Evolutionary conservation across 1,140 invertebrate genomes (phyloP), one percentile per base, ranked within the genome.

Genomic region (Conus ventricosus): DNA sequence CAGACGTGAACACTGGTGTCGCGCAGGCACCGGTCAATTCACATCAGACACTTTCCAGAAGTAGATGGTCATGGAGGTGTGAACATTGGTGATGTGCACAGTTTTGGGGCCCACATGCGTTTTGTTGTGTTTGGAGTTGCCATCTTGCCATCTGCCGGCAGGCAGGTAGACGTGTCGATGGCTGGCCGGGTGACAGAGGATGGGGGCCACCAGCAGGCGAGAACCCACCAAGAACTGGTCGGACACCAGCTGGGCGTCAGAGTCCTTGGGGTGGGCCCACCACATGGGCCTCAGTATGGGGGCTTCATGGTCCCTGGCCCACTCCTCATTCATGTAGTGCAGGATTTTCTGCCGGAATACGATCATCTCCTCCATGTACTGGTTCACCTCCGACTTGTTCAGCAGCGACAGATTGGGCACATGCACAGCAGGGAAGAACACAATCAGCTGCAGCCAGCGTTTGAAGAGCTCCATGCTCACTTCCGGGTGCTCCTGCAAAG

Each of bases 361-460:
- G 51, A 97, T 96, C 91, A 96, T 97, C 88, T 95, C 96, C 87
- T 96, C 96, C 89, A 96, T 96, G 75, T 98, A 97, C 20, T 94
- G 91, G 3, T 97, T 90, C 23, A 95, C 96, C 95, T 96, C 92
- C 91, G 97, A 97, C 91, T 98, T 97, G 93, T 96, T 98, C 87
- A 97, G 96, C 97, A 98, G 98, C 0, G 98, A 98, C 1, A 97
- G 96, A 90, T 97, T 97, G 5, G 98, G 98, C 94, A 98, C 98
- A 94, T 99, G 98, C 91, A 99, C 95, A 4, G 96, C 96, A 0
- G 98, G 98, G 96, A 99, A 97, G 92, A 99, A 98, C 0, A 97
- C 96, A 90, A 97, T 98, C 4, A 94, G 97, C 95, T 98, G 97
- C 39, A 98, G 95, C 98, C 98, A 99, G 91, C 98, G 96, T 80